Evolutionary conservation across 2,797 vertebrate genomes (phyloP).

Genomic region (Momotus momota): DNA sequence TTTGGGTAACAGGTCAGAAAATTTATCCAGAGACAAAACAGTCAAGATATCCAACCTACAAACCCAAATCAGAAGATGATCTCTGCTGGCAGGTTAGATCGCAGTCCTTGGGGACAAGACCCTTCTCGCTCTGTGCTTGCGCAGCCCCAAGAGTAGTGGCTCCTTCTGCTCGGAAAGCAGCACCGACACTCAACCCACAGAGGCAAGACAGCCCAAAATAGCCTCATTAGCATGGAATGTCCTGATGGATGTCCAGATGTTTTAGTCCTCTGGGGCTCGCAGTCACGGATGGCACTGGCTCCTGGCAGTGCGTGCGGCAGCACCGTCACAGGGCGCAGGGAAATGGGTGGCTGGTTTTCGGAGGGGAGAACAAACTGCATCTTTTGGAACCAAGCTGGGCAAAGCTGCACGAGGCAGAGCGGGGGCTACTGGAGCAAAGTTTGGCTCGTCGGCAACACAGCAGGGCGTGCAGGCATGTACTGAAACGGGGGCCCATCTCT

Average conservation of each 20-base stretch:
- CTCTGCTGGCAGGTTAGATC: not conserved
- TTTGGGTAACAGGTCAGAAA: rapidly evolving
- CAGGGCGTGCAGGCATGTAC: not conserved
- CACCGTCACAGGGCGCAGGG: rapidly evolving
- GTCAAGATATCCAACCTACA: not conserved
- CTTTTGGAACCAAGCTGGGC: not conserved
- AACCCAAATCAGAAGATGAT: rapidly evolving
- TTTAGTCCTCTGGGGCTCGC: not conserved
- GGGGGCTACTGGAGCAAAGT: rapidly evolving
- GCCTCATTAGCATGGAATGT: not conserved
- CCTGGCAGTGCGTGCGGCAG: rapidly evolving
- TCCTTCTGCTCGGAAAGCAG: not conserved
- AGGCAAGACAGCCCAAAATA: not conserved
- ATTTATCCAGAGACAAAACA: too few species aligned
- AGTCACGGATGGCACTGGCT: not conserved
- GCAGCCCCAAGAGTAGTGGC: rapidly evolving
- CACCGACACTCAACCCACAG: not conserved
- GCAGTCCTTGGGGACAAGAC: not conserved
- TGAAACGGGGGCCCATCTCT: not conserved
- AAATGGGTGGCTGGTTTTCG: not conserved
- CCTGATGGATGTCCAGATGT: not conserved
- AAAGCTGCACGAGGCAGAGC: not conserved
- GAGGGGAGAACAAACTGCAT: not conserved
- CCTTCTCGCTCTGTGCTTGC: not conserved
- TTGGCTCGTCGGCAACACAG: rapidly evolving